Conservation (phyloP, 2,888 invertebrate genomes). For the Orthosia incerta region DNA sequence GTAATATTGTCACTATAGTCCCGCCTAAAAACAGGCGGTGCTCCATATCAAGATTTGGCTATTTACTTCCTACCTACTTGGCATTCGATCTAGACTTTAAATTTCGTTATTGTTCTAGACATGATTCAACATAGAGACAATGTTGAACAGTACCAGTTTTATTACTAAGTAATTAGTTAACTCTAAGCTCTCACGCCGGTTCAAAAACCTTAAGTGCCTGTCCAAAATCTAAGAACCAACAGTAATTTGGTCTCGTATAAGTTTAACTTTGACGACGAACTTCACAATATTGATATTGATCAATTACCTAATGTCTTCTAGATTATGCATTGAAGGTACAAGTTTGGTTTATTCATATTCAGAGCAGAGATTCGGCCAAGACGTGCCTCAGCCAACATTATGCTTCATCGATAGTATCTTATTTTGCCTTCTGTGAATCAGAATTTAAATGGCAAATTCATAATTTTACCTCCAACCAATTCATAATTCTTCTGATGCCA, state of each 20-base stretch:
- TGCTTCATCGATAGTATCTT: constrained; percentile 32
- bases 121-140: constrained; percentile 15
- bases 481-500: constrained; percentile 3
- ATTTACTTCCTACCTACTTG: constrained; percentile 56
- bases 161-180: too few relatives aligned
- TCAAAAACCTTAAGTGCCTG: neutral
- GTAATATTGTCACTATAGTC: constrained; percentile 27
- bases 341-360: constrained; percentile 45
- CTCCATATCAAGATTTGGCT: constrained; percentile 45
- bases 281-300: constrained; percentile 23
- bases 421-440: constrained; percentile 19
- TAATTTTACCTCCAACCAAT: constrained; percentile 27
- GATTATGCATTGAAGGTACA: constrained; percentile 20
- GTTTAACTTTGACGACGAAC: constrained; percentile 10
- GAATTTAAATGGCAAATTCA: constrained; percentile 26
- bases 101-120: constrained; percentile 19
- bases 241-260: neutral
- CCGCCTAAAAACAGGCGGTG: constrained; percentile 53
- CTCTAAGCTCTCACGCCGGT: neutral
- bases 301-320: constrained; percentile 25
- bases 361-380: constrained; percentile 42
- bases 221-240: neutral
- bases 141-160: neutral
- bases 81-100: constrained; percentile 30
- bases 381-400: constrained; percentile 42